These are phyloP conservation scores for Channa striata DNA, from an alignment of 2,797 vertebrate genomes.

Conservation along the genomic window DNA sequence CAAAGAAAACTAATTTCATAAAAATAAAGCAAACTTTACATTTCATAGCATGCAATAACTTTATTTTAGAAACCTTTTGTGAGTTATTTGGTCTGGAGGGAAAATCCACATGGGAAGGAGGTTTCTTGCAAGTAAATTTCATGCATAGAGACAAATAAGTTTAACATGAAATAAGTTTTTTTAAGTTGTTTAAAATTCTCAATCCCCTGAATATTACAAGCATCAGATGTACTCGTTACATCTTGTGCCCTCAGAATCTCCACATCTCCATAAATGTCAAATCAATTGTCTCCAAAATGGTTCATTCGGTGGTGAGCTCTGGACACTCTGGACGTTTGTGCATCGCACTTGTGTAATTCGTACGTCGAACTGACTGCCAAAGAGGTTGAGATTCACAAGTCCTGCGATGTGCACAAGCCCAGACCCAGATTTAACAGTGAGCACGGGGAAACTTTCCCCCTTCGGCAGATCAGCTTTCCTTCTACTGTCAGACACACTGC, in stretches of 20 bases:
- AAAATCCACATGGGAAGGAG: background rate
- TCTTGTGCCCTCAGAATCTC: too few species aligned
- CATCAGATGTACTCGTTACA: too few species aligned
- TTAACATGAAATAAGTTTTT: too few species aligned
- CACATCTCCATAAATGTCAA: too few species aligned
- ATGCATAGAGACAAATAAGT: too few species aligned
- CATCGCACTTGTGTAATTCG: background rate
- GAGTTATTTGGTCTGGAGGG: constrained; percentile 11
- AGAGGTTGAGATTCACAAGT: background rate
- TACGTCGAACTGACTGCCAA: constrained; percentile 1
- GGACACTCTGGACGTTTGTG: background rate
- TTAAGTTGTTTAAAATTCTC: too few species aligned
- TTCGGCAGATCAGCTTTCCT: background rate
- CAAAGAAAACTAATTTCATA: background rate
- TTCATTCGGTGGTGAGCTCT: too few species aligned
- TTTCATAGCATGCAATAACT: background rate
- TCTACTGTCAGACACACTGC: constrained; percentile 7
- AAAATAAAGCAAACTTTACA: background rate
- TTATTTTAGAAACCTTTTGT: background rate
- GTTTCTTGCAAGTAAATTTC: background rate
- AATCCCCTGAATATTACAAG: too few species aligned
- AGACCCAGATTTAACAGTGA: constrained; percentile 9
- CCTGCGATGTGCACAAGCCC: constrained; percentile 6
- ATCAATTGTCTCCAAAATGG: too few species aligned
- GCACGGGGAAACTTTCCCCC: constrained; percentile 2